phyloP scores from a whole-genome alignment of 2,888 invertebrate genomes.

The Clanis bilineata region DNA sequence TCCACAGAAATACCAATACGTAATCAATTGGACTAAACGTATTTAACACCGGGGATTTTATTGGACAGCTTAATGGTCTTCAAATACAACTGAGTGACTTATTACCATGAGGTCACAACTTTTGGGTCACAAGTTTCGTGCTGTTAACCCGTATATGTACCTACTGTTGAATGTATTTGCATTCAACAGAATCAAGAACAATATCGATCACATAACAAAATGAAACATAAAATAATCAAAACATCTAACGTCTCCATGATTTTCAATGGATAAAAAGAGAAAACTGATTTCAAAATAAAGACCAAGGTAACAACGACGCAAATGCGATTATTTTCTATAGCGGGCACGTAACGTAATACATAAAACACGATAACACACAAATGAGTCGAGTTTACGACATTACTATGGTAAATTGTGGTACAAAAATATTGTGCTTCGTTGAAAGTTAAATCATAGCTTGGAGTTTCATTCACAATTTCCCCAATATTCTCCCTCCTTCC shows the following conservation, averaged over 20 bases:
- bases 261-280: neutral
- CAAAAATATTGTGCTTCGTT: no score
- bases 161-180: no score
- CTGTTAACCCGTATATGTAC: no score
- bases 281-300: conserved; percentile 1
- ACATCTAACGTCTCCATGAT: neutral
- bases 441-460: no score
- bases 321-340: neutral
- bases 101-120: no score
- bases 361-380: neutral
- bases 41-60: neutral
- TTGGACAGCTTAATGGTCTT: neutral
- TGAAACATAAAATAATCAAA: neutral
- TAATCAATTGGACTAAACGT: neutral
- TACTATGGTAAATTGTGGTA: neutral
- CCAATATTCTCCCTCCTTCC: no score
- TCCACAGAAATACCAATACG: conserved; percentile 1
- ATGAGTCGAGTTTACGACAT: neutral
- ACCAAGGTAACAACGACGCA: neutral
- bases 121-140: no score
- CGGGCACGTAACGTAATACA: neutral
- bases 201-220: neutral
- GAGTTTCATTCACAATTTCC: no score
- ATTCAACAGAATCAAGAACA: neutral
- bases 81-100: no score